Evolutionary conservation across 2,113 vertebrate species (phyloP), one percentile per base, ranked within the genome.

Genomic region (Catharus fuscescens): DNA sequence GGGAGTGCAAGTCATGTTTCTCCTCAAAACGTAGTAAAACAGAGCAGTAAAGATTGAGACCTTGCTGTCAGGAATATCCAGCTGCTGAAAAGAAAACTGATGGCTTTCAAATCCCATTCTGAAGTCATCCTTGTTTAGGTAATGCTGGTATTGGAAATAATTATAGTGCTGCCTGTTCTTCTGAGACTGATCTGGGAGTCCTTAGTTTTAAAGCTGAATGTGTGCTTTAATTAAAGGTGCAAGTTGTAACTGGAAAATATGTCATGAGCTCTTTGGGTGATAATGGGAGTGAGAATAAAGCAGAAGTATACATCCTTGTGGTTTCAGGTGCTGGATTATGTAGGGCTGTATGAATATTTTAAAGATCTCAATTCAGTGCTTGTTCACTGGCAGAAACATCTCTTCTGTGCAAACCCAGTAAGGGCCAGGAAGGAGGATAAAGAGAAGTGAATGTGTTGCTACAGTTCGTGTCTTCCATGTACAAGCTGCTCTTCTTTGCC

Each of bases 141-240:
- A 71, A 60, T 86, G 67, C 59, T 80, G 67, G 14, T 86, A n/a
- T n/a, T 61, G 72, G 80, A 88, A 73, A 80, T 95, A 96, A 96
- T 90, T 90, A 60, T 53, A 71, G 90, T 67, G 47, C 90, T 92
- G 92, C 77, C 88, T 90, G 67, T 92, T 93, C 86, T 96, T 94
- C 88, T 88, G 90, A 95, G 94, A 80, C 90, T 88, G 92, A 90
- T 83, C 85, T 88, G 44, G 12, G 18, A 90, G 69, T 29, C 82
- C 73, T 90, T 70, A 78, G 60, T 90, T 72, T 93, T 92, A 86
- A 93, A 90, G 60, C 69, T 69, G 67, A 92, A 56, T 12, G 40
- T 74, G 82, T 57, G 71, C 69, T 80, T 91, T 96, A 95, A 95
- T 96, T 93, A 97, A 92, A 95, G 57, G 80, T 95, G 72, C 80